Evolutionary conservation across 2,888 invertebrate species (phyloP), one percentile per base, ranked within the genome.

Genomic region (Drosophila monieri): DNA sequence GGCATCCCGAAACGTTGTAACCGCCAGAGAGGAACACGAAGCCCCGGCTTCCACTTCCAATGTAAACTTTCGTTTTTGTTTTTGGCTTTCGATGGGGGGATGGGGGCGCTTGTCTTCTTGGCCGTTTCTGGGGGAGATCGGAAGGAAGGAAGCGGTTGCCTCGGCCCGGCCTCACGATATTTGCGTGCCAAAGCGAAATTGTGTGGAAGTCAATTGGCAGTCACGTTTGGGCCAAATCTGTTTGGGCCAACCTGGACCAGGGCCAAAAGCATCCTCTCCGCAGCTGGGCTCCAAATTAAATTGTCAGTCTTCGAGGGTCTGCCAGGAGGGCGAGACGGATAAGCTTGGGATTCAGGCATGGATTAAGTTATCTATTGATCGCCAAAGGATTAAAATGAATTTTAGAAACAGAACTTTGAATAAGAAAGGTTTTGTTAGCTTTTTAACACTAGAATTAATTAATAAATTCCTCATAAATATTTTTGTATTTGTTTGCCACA

Each of bases 191-290:
- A 53, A 41, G 70, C 79, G 41, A 81, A 81, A 81, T 81, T 85
- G 81, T 81, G 79, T 85, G 85, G 85, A 81, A 85, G 81, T 81
- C 81, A 85, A 81, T 81, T 81, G 81, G 79, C 67, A 81, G 81
- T 81, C 81, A 81, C 81, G 81, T 81, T 81, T 76, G 47, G 35
- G 54, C 46, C 46, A 43, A 43, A 43, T 43, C 43, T 43, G 43
- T 43, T 43, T 21, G n/a, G n/a, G n/a, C n/a, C 46, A 53, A 30
- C 46, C 37, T 54, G 53, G 60, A 48, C 47, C 37, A 35, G 15
- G 48, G 62, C 51, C 62, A 55, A 51, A 46, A 55, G 9, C 53
- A 39, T 53, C 48, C 39, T 47, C 41, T 47, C 48, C 39, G 15
- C 53, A 35, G 18, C 65, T 78, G 72, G 85, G 70, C 79, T 23